These are phyloP conservation scores for Mugil cephalus DNA, from an alignment of 2,113 vertebrate genomes.

Conservation along the genomic window DNA sequence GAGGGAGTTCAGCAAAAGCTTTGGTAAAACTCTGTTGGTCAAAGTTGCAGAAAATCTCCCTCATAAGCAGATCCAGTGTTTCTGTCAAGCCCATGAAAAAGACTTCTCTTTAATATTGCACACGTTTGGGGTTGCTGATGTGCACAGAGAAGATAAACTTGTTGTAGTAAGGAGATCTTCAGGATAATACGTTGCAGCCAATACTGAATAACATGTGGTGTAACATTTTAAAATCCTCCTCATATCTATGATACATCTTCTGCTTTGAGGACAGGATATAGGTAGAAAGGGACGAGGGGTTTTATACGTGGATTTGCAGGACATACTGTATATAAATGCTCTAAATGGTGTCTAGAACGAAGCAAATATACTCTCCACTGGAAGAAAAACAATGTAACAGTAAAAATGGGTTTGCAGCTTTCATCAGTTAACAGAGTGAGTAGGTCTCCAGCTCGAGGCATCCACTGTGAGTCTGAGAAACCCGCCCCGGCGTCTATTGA, in stretches of 20 bases:
- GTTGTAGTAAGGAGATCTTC: background rate
- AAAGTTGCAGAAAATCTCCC: background rate
- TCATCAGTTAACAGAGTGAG: slow-evolving; percentile 36
- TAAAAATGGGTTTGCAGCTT: slow-evolving; percentile 19
- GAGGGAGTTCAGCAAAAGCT: background rate
- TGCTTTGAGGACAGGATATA: slow-evolving; percentile 1
- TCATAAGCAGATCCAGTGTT: background rate
- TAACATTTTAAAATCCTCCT: slow-evolving; percentile 15
- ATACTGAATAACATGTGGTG: slow-evolving; percentile 3
- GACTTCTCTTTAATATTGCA: background rate
- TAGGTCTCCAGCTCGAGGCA: slow-evolving; percentile 29
- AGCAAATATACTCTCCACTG: background rate
- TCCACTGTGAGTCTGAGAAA: slow-evolving; percentile 2
- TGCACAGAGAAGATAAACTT: no score
- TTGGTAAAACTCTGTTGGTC: background rate
- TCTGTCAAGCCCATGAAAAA: background rate
- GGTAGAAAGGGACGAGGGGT: slow-evolving; percentile 3
- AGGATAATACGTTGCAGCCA: slow-evolving; percentile 5
- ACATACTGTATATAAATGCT: slow-evolving; percentile 31
- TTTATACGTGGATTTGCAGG: slow-evolving; percentile 29
- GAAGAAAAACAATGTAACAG: slow-evolving; percentile 21
- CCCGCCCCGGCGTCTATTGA: slow-evolving; percentile 26
- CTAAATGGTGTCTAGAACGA: background rate
- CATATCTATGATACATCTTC: slow-evolving; percentile 8
- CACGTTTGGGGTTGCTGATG: background rate